These are phyloP conservation scores for Antheraea assamensis DNA, from an alignment of 2,888 invertebrate genomes.

Conservation along the genomic window DNA sequence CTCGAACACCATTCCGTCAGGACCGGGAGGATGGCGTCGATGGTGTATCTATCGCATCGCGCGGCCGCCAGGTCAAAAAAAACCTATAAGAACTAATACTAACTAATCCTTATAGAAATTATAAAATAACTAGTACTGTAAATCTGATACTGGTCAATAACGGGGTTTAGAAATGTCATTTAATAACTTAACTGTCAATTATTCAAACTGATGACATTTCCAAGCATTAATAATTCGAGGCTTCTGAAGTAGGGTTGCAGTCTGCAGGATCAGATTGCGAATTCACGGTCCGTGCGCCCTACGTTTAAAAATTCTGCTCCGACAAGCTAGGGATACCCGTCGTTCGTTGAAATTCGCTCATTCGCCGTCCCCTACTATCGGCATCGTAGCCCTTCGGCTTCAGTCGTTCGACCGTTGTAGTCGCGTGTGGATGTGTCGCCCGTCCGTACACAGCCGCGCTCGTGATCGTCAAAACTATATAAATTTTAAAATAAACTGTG, in stretches of 20 bases:
- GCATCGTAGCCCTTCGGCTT: conserved; percentile 45
- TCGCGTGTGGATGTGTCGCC: conserved; percentile 44
- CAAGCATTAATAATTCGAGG: neutral
- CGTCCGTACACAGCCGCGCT: conserved; percentile 37
- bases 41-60: too few relatives aligned
- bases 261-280: conserved; percentile 18
- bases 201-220: neutral
- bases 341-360: conserved; percentile 44
- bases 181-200: neutral
- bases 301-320: conserved; percentile 48
- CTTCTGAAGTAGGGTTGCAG: conserved; percentile 12
- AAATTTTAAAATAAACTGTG: conserved; percentile 48
- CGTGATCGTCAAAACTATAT: conserved; percentile 67
- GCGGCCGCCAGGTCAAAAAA: too few relatives aligned
- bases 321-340: conserved; percentile 41
- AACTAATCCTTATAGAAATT: neutral
- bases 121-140: neutral
- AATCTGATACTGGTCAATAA: neutral
- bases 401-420: conserved; percentile 68
- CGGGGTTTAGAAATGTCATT: neutral
- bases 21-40: too few relatives aligned
- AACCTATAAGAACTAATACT: too few relatives aligned
- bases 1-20: too few relatives aligned
- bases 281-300: conserved; percentile 51
- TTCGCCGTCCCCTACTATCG: conserved; percentile 42